Conservation (phyloP, 2,888 invertebrate genomes). For the Mesorhabditis sp. region DNA sequence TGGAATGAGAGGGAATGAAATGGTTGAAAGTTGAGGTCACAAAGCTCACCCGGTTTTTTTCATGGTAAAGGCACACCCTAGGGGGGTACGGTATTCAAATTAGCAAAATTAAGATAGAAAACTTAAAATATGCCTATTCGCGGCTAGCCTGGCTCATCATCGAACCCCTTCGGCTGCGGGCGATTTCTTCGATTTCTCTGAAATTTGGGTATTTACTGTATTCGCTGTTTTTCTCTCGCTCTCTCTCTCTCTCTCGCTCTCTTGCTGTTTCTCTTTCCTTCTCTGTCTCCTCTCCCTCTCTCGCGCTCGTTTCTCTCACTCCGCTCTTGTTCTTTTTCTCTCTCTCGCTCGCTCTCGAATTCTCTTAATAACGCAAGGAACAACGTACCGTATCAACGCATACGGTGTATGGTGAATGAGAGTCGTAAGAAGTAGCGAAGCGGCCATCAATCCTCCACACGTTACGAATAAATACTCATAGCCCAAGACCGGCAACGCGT, state of each 20-base stretch:
- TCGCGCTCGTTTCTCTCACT: neutral
- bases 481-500: constrained; percentile 36
- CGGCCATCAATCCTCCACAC: constrained; percentile 31
- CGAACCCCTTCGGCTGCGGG: neutral
- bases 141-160: too few relatives aligned
- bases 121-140: too few relatives aligned
- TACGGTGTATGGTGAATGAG: constrained; percentile 31
- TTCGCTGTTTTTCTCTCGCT: neutral
- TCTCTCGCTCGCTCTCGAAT: neutral
- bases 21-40: too few relatives aligned
- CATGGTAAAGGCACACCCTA: too few relatives aligned
- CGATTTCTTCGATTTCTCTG: constrained; percentile 6
- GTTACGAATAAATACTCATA: constrained; percentile 44
- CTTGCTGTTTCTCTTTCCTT: neutral
- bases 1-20: too few relatives aligned
- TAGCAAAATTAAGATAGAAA: too few relatives aligned
- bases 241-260: constrained; percentile 9
- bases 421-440: constrained; percentile 39
- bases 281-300: constrained; percentile 11
- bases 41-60: too few relatives aligned
- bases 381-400: neutral
- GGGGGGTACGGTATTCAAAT: too few relatives aligned
- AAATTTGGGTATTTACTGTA: constrained; percentile 7
- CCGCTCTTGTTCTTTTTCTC: neutral
- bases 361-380: neutral